phyloP scores from a whole-genome alignment of 2,113 vertebrate species.

The Gadus chalcogrammus region DNA sequence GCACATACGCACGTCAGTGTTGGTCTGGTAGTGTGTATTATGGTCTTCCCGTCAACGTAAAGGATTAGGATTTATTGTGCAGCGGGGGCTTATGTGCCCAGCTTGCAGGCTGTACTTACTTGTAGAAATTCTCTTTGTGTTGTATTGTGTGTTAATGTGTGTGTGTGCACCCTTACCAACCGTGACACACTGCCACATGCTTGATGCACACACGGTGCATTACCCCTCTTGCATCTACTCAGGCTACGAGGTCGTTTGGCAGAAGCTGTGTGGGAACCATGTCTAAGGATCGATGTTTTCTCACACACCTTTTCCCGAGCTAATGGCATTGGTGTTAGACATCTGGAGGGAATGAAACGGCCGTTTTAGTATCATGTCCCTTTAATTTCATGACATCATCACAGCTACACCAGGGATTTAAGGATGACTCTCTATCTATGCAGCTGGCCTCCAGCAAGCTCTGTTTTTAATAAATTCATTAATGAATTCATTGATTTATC shows the following conservation, averaged over 20 bases:
- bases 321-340: background rate
- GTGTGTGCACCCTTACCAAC: slow-evolving; percentile 11
- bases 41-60: slow-evolving; percentile 56
- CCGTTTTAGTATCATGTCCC: slow-evolving; percentile 46
- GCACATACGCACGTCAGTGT: slow-evolving; percentile 16
- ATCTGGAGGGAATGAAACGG: slow-evolving; percentile 4
- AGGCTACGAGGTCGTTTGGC: slow-evolving; percentile 22
- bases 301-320: background rate
- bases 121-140: slow-evolving; percentile 72
- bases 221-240: slow-evolving; percentile 25
- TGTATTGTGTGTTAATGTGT: slow-evolving; percentile 33
- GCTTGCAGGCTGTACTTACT: slow-evolving; percentile 57
- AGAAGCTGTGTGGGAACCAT: slow-evolving; percentile 16
- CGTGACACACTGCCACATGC: slow-evolving; percentile 5
- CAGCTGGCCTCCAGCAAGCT: slow-evolving; percentile 43
- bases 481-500: background rate
- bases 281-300: slow-evolving; percentile 12
- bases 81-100: slow-evolving; percentile 72
- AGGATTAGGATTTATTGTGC: slow-evolving; percentile 78
- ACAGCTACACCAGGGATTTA: slow-evolving; percentile 41
- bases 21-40: slow-evolving; percentile 16
- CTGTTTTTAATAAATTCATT: background rate
- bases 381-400: slow-evolving; percentile 64
- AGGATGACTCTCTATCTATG: slow-evolving; percentile 46
- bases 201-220: slow-evolving; percentile 8